Percentiles rank a stretch among this genome's conserved stretches.
phyloP scores from a whole-genome alignment of 2,113 vertebrate genomes.

The Erythrocebus patas region DNA sequence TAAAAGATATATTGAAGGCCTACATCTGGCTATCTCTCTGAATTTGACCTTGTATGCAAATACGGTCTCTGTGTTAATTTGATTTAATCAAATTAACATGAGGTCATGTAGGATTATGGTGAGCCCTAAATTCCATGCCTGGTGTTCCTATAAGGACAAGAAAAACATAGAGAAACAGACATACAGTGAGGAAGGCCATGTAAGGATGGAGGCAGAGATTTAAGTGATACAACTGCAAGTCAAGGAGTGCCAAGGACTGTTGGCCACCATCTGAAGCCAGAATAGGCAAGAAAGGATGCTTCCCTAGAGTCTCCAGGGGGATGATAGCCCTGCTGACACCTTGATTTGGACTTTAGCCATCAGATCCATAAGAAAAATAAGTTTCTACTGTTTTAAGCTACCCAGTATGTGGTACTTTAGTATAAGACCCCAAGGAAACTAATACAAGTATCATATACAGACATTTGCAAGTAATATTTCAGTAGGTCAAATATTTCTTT shows the following conservation, averaged over 20 bases:
- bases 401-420: not conserved
- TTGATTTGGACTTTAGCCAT: not conserved
- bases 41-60: not conserved
- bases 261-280: not conserved
- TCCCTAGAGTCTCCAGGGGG: not conserved
- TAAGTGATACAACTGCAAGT: accelerated
- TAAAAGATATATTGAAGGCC: not conserved
- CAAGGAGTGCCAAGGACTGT: not conserved
- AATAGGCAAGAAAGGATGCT: not conserved
- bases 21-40: not conserved
- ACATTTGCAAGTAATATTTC: not conserved
- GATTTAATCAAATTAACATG: not conserved
- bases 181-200: not conserved
- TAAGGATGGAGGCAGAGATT: not conserved
- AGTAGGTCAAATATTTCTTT: not conserved
- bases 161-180: not conserved
- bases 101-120: too few species aligned
- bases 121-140: not conserved
- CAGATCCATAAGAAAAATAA: not conserved
- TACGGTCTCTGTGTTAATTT: accelerated
- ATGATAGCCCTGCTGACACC: accelerated
- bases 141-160: not conserved
- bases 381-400: not conserved
- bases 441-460: not conserved
- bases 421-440: not conserved